A percentile compares a stretch with the other conserved stretches of the same genome.
Conservation (phyloP, 2,888 invertebrate genomes). For the Podabrus alpinus region DNA sequence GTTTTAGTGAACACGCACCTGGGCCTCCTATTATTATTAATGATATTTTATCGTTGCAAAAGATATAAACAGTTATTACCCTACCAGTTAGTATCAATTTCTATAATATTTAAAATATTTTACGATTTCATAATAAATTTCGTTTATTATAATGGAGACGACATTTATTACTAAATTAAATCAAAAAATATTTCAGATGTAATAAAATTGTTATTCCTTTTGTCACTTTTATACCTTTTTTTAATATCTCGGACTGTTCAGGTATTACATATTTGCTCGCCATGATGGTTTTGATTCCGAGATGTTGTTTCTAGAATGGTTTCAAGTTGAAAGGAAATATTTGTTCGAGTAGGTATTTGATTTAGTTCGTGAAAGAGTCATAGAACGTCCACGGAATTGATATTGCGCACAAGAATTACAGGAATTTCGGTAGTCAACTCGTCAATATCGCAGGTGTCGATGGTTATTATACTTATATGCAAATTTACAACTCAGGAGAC, state of each 20-base stretch:
- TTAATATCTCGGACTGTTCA: neutral
- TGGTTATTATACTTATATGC: conserved; percentile 16
- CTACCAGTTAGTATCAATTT: neutral
- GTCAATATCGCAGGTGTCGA: conserved; percentile 21
- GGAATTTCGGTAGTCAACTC: conserved; percentile 22
- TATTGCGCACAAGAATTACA: conserved; percentile 23
- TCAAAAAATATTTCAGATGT: neutral
- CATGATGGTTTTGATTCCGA: neutral
- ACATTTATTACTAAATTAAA: neutral
- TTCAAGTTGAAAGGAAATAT: conserved; percentile 19
- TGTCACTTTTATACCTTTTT: neutral
- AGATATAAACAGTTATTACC: conserved; percentile 7
- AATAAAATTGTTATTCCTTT: neutral
- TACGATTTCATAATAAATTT: neutral
- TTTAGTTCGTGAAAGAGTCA: conserved; percentile 24
- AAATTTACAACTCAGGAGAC: conserved; percentile 10
- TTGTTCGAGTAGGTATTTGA: conserved; percentile 27
- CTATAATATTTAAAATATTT: neutral
- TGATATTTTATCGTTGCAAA: conserved; percentile 17
- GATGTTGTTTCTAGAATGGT: neutral
- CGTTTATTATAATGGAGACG: neutral
- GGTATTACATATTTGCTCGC: neutral
- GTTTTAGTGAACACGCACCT: conserved; percentile 26
- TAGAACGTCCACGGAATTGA: conserved; percentile 23
- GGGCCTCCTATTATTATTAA: conserved; percentile 17